Evolutionary conservation across 92 coral and sea anemone species (phyloP), one percentile per base, ranked within the genome.

Genomic region (Siderastrea radians): DNA sequence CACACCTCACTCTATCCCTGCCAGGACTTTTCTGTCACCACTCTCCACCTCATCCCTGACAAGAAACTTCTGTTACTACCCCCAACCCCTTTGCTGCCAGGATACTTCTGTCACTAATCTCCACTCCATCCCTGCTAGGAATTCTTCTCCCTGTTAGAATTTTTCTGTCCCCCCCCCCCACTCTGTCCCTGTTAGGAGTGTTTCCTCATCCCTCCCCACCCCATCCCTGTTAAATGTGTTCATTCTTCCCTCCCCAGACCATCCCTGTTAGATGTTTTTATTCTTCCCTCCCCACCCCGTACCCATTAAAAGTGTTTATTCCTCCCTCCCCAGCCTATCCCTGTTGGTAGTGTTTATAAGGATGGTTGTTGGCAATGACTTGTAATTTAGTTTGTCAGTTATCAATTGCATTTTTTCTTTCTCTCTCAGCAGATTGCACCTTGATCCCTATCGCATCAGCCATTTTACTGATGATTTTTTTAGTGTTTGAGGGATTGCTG

Each of bases 401-500:
- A 26, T 26, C 38, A 26, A 26, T 26, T 26, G 38, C 57, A 0
- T 17, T 43, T 68, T 44, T 53, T 15, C 45, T 81, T 52, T 68
- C 74, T 54, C 7, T 69, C 58, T 81, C 79, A 65, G 64, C 92
- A 97, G 99, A 89, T 63, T 97, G 99, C 68, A 97, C 98, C 14
- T 93, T 92, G 76, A 71, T 97, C 54, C 93, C 95, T 8, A 83
- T 97, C 85, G 96, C 99, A 16, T 95, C 98, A 4, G 91, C 98
- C 75, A 91, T 97, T 88, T 94, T 97, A 52, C 77, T 96, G 78
- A 97, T 97, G 86, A 97, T 97, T 17, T 97, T 97, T 91, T 88
- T 97, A 78, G 95, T 96, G 63, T 97, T 97, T 89, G 99, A 97
- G 81, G 98, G 98, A 59, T 90, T 97, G 44, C 81, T 97, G 53